phyloP scores from a whole-genome alignment of 2,113 vertebrate genomes.

The Dendrocopos noguchii region DNA sequence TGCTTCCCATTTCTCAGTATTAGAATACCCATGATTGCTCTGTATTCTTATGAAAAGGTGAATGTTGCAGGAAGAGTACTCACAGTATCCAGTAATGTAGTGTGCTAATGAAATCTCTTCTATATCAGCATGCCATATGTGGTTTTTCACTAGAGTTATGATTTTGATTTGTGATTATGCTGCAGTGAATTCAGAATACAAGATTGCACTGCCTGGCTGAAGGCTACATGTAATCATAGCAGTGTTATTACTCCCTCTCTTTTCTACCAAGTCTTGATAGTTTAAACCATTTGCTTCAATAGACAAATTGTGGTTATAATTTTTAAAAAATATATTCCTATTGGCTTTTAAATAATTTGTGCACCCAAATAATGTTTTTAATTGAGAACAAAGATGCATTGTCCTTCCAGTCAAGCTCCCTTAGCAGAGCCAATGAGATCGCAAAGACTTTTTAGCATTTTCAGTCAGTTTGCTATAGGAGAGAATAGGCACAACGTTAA shows the following conservation, averaged over 20 bases:
- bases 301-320: background rate
- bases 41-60: background rate
- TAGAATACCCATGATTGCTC: background rate
- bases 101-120: background rate
- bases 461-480: background rate
- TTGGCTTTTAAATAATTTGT: constrained; percentile 27
- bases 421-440: background rate
- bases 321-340: background rate
- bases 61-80: background rate
- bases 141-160: background rate
- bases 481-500: background rate
- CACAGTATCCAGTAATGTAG: background rate
- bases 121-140: background rate
- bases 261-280: background rate
- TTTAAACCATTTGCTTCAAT: background rate
- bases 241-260: background rate
- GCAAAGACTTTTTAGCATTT: constrained; percentile 17
- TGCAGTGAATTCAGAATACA: background rate
- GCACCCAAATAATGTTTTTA: background rate
- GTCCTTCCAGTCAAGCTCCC: background rate
- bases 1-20: background rate
- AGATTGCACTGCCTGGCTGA: background rate
- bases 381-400: constrained; percentile 34
- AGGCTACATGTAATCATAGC: background rate
- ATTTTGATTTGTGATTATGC: constrained; percentile 13